phyloP scores from a whole-genome alignment of 2,888 invertebrate genomes.

The Danaus chrysippus region DNA sequence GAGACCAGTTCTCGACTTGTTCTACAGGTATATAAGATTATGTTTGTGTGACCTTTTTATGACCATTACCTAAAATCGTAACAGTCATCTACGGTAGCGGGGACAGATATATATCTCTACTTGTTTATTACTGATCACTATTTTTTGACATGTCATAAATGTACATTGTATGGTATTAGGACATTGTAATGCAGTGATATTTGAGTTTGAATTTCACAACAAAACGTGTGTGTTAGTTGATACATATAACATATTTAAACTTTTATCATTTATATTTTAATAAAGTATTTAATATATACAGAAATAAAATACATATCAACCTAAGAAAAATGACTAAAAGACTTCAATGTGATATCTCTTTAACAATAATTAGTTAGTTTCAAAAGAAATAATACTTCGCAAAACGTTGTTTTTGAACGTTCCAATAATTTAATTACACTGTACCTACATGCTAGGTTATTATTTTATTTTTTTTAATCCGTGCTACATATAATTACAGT shows the following conservation, averaged over 20 bases:
- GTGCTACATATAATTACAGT: neutral
- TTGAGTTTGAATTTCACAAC: too few relatives aligned
- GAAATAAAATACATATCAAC: too few relatives aligned
- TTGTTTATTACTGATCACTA: neutral
- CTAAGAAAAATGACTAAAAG: too few relatives aligned
- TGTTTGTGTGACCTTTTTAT: constrained; percentile 48
- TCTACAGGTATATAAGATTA: constrained; percentile 65
- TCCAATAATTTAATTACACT: neutral
- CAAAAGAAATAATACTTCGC: too few relatives aligned
- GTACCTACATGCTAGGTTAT: neutral
- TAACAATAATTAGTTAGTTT: too few relatives aligned
- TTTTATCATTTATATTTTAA: too few relatives aligned
- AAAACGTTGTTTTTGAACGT: neutral
- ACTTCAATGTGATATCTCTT: too few relatives aligned
- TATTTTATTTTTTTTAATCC: neutral
- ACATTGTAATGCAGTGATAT: too few relatives aligned
- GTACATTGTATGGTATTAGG: too few relatives aligned
- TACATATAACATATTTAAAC: too few relatives aligned
- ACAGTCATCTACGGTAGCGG: constrained; percentile 27
- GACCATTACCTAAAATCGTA: constrained; percentile 44
- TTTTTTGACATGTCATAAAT: neutral
- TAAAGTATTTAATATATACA: too few relatives aligned
- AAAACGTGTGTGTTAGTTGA: too few relatives aligned
- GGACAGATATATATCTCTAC: constrained; percentile 12
- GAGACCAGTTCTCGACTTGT: constrained; percentile 60